These are phyloP conservation scores for Papilio dardanus DNA, from an alignment of 1,140 invertebrate species.

Conservation along the genomic window DNA sequence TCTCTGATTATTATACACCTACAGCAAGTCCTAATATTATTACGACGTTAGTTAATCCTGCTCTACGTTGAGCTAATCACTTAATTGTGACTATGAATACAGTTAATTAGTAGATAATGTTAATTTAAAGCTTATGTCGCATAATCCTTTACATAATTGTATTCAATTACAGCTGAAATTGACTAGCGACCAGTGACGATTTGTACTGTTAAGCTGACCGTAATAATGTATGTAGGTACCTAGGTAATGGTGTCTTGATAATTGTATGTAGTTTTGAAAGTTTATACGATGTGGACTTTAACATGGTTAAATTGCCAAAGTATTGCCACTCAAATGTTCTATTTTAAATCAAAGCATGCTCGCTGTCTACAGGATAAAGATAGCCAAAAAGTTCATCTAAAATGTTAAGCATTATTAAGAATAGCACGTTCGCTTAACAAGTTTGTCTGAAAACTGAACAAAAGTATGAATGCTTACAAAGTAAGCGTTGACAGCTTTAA, in stretches of 20 bases:
- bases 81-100: neutral
- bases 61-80: neutral
- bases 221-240: neutral
- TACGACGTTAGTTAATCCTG: neutral
- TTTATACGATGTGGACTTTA: no score
- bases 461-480: neutral
- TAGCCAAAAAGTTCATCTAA: neutral
- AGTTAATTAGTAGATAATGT: conserved; percentile 14
- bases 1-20: neutral
- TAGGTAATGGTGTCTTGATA: no score
- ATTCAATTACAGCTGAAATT: conserved; percentile 20
- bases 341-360: no score
- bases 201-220: neutral
- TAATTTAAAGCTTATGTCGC: neutral
- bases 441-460: neutral
- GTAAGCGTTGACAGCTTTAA: neutral
- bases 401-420: no score
- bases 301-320: no score
- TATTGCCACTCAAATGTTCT: no score
- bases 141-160: conserved; percentile 8
- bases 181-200: neutral
- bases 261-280: no score
- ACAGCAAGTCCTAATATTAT: conserved; percentile 2
- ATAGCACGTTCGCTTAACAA: no score
- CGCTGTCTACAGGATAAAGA: neutral